Evolutionary conservation across 1,140 invertebrate species (phyloP), one percentile per base, ranked within the genome.

Genomic region (Euschistus heros): DNA sequence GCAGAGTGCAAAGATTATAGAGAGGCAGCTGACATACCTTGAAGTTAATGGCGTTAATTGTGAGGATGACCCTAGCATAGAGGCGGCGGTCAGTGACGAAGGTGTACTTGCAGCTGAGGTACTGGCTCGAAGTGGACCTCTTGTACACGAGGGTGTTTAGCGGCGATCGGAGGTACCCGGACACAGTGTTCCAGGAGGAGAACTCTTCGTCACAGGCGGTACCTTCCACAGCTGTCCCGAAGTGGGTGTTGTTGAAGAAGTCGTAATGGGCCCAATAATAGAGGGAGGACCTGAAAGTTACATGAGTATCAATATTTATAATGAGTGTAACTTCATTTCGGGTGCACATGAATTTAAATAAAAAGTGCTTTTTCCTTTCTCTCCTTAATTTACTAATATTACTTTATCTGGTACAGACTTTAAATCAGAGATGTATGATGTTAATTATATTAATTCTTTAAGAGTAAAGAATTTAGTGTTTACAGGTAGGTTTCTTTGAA

Each of bases 261-360:
- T 94, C 90, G 69, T 92, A 94, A 74, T 92, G 89, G 0, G 89
- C 89, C 90, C 90, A 92, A 73, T 92, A 93, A 73, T 93, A 92
- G 0, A 94, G 76, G 0, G 90, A 92, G 20, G 84, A 86, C 4
- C 82, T 81, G 73, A 47, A 68, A 57, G n/a, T n/a, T n/a, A n/a
- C n/a, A n/a, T n/a, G n/a, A n/a, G n/a, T n/a, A n/a, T n/a, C n/a
- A n/a, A n/a, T n/a, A n/a, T n/a, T n/a, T n/a, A n/a, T n/a, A n/a
- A n/a, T n/a, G n/a, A n/a, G n/a, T n/a, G n/a, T n/a, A n/a, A n/a
- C n/a, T n/a, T n/a, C n/a, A n/a, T n/a, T n/a, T n/a, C n/a, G n/a
- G n/a, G n/a, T n/a, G n/a, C n/a, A n/a, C n/a, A n/a, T n/a, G n/a
- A n/a, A n/a, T n/a, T n/a, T n/a, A n/a, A n/a, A n/a, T n/a, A n/a